Percentiles rank a stretch among this genome's conserved stretches.
phyloP scores from a whole-genome alignment of 2,888 invertebrate species.

The Anoncus sp. region DNA sequence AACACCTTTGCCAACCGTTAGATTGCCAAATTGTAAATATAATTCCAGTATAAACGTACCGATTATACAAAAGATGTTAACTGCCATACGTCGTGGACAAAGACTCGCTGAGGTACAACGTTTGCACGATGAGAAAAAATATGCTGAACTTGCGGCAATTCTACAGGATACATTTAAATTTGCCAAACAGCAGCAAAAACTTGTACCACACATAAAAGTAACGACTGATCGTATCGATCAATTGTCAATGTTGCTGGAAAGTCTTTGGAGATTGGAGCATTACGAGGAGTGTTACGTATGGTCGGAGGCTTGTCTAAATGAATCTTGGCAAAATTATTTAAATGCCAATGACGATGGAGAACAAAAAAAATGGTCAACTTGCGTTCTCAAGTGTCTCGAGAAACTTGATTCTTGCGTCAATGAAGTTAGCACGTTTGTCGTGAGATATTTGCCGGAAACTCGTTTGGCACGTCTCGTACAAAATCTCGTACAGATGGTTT shows the following conservation, averaged over 20 bases:
- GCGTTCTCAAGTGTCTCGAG: constrained; percentile 83
- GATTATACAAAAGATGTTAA: constrained; percentile 83
- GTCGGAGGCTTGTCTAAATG: constrained; percentile 91
- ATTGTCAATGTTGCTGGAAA: constrained; percentile 86
- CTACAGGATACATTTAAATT: constrained; percentile 88
- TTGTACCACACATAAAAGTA: constrained; percentile 72
- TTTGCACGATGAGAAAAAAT: constrained; percentile 87
- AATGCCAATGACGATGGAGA: constrained; percentile 81
- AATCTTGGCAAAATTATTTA: constrained; percentile 88
- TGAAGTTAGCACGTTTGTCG: constrained; percentile 84
- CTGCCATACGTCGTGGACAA: constrained; percentile 84
- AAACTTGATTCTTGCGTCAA: constrained; percentile 84
- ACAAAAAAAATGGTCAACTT: constrained; percentile 83
- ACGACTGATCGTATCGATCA: constrained; percentile 84
- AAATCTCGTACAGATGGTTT: constrained; percentile 90
- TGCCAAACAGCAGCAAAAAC: constrained; percentile 77
- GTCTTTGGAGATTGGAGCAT: constrained; percentile 87
- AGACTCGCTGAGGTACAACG: constrained; percentile 87
- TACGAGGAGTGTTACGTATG: constrained; percentile 89
- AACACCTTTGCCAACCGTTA: constrained; percentile 78
- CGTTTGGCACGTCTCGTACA: constrained; percentile 89
- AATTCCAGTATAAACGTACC: constrained; percentile 84
- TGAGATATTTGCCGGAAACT: constrained; percentile 84
- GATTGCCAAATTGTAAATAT: constrained; percentile 85
- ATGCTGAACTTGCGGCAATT: constrained; percentile 87